Evolutionary conservation across 2,113 vertebrate genomes (phyloP).

Genomic region (Tenebrosternarchus preto): DNA sequence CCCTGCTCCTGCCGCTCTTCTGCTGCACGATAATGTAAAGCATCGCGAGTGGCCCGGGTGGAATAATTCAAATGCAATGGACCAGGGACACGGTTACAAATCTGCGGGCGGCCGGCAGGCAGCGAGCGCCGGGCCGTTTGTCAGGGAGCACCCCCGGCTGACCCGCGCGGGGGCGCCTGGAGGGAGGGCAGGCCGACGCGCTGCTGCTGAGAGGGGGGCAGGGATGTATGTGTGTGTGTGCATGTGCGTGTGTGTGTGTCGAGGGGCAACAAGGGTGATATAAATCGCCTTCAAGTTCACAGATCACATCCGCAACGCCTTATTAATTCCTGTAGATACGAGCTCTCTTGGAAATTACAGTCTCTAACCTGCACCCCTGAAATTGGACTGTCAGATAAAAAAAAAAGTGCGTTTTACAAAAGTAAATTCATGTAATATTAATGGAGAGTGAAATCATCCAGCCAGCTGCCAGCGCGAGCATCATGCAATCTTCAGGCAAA

Average conservation of each 20-base stretch:
- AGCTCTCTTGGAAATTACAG: slow-evolving; percentile 56
- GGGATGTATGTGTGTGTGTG: slow-evolving; percentile 41
- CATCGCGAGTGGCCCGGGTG: slow-evolving; percentile 64
- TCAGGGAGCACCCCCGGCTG: slow-evolving; percentile 84
- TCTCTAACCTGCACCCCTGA: slow-evolving; percentile 58
- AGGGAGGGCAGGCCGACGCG: slow-evolving; percentile 5
- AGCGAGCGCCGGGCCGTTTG: slow-evolving; percentile 86
- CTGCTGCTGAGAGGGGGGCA: slow-evolving; percentile 54
- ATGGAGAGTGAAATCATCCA: slow-evolving; percentile 59
- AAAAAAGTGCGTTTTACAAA: slow-evolving; percentile 58
- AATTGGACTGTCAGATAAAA: slow-evolving; percentile 62
- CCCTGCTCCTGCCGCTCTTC: slow-evolving; percentile 14
- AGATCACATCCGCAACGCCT: slow-evolving; percentile 70
- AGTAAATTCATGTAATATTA: slow-evolving; percentile 70
- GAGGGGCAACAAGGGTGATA: slow-evolving; percentile 59
- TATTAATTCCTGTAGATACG: slow-evolving; percentile 75
- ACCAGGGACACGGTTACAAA: slow-evolving; percentile 96
- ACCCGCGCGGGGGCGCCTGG: slow-evolving; percentile 65
- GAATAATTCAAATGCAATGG: slow-evolving; percentile 99
- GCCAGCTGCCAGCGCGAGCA: slow-evolving; percentile 37
- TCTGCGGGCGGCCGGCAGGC: slow-evolving; percentile 88
- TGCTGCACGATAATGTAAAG: slow-evolving; percentile 78
- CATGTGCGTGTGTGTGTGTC: slow-evolving; percentile 17
- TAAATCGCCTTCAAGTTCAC: slow-evolving; percentile 76
- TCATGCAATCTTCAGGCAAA: slow-evolving; percentile 57